Evolutionary conservation across 2,888 invertebrate genomes (phyloP), one percentile per base, ranked within the genome.

Genomic region (Drosophila atripex): DNA sequence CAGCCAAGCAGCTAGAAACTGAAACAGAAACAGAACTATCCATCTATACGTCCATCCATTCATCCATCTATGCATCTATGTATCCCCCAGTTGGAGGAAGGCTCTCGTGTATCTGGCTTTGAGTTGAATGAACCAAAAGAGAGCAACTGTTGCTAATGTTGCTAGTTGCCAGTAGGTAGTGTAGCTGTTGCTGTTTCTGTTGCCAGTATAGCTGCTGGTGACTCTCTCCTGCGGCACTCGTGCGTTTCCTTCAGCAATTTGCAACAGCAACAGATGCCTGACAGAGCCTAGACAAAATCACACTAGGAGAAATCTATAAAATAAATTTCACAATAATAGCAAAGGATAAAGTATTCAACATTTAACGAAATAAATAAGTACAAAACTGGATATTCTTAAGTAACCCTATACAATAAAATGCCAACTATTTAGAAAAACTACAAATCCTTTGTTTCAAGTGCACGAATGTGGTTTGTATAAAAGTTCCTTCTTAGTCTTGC

Each of bases 211-310:
- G 64, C 59, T 23, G 49, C 25, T 51, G 51, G 46, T 41, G 70
- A 69, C 76, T 77, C 71, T 77, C 75, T 78, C 68, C 60, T 72
- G 72, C 58, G 65, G 55, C 82, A 86, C 82, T 85, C 87, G 87
- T 84, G 84, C 86, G 86, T 86, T 85, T 84, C 87, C 87, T 87
- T 83, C 76, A 77, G 83, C 88, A 83, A 87, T 87, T 85, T 73
- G 76, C 78, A 76, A 73, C 76, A 84, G 76, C 47, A 69, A 41
- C 73, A 77, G 76, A 86, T 86, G 80, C 84, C 86, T 58, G 71
- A 70, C 68, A 82, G 74, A 50, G 71, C 38, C 52, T 59, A 58
- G 47, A 21, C 52, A 32, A 49, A 57, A 28, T 23, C 30, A 43
- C 43, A 43, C 43, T 12, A 18, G 12, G 12, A 43, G 18, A 43